Base-by-base conservation (phyloP, 2,797 vertebrate species). In the Phataginus tetradactyla region DNA sequence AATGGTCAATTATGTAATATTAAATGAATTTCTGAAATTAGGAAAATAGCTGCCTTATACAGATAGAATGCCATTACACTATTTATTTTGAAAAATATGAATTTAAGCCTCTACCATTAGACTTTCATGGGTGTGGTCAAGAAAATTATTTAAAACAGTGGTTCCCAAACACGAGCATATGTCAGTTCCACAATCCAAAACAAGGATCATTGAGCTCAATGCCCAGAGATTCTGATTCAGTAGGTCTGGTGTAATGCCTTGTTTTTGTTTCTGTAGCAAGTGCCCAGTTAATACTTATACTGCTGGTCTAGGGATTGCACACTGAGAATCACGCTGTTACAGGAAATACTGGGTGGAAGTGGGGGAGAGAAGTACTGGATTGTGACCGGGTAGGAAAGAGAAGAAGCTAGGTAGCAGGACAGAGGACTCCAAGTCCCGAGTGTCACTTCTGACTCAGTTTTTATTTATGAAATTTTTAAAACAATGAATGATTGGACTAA, bases 401-500 rank as follows among this genome's bases (percentile, higher is more conserved):
- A 39, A 2, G n/a, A 71, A 80, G 29, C 10, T 42, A 94, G 42
- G 18, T 39, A 84, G 10, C 34, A 59, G 25, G 2, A 2, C 4
- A 75, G 3, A 83, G 12, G 45, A 59, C 59, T 61, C 8, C 6
- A 94, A 53, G 14, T 53, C 69, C 25, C 9, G 80, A 86, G 12
- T n/a, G 27, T 83, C 53, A 32, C 49, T 91, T 92, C 90, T 88
- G 6, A 88, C 32, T 63, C 9, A 34, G 6, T 71, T 79, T 94
- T 93, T 92, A 79, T 92, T 93, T 91, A n/a, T 45, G 27, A 64
- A 49, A 75, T 3, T 90, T 68, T 91, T 29, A 39, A 79, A 90
- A 55, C 18, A 86, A 42, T 75, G 27, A 95, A 37, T 80, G 55
- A 77, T 42, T 80, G 39, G 61, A 79, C 3, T 80, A 79, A 75